Base-by-base conservation (phyloP, 2,113 vertebrate species). In the Hypocryptadius cinnamomeus region DNA sequence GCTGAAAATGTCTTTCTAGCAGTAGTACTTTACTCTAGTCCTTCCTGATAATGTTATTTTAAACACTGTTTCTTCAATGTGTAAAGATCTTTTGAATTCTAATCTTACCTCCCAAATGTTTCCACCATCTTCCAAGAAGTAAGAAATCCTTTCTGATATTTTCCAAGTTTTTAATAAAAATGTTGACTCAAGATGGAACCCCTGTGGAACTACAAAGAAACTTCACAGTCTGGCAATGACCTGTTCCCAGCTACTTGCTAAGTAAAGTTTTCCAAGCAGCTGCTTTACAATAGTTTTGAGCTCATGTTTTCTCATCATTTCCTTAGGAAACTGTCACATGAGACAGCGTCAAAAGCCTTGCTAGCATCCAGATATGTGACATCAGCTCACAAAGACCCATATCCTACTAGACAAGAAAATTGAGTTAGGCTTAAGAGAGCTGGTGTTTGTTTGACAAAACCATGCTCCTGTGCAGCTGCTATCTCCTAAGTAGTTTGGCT, bases 161-260 rank as follows among this genome's bases (percentile, higher is more conserved):
- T 82, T 82, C 59, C n/a, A 82, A 76, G 53, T 61, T 89, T 87
- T 89, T 91, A 87, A 87, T 70, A 79, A 76, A 91, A 82, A 61
- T 59, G 45, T 87, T 89, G 63, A 91, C 21, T 45, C 47, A 79
- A 73, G 63, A 85, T 6, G 10, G 85, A 79, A 54, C 82, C n/a
- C 50, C 70, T 11, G 11, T 77, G 79, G 74, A 85, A 76, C 14
- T 69, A 28, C 66, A 85, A 89, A 79, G 45, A 85, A 87, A 57
- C 37, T 57, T 85, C 72, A 37, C 59, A 82, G 53, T 76, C 74
- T 87, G 78, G 45, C 81, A 85, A n/a, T 25, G 39, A 89, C 30
- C 21, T 65, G 24, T 57, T 87, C 84, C 85, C 59, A 93, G 66
- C 48, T 92, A 69, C 68, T 89, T 66, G 72, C 57, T 69, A 31